Percentiles rank a stretch among this genome's conserved stretches.
These are phyloP conservation scores for Stegana nigrithorax DNA, from an alignment of 2,888 invertebrate genomes.

Conservation along the genomic window DNA sequence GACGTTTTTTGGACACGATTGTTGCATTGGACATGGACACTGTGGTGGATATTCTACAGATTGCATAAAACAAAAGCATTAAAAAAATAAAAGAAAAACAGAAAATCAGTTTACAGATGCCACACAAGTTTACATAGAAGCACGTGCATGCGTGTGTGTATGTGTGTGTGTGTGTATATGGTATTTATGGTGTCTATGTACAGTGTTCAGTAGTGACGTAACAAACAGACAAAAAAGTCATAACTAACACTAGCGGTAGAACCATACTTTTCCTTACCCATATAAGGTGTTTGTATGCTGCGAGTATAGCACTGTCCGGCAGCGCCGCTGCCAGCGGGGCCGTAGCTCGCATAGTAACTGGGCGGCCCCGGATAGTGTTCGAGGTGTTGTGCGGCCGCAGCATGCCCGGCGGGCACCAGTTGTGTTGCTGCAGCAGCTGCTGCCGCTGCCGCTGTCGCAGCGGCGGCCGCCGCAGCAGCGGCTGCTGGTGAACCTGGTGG, in stretches of 20 bases:
- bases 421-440: slow-evolving; percentile 58
- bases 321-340: slow-evolving; percentile 63
- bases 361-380: slow-evolving; percentile 72
- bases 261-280: slow-evolving; percentile 67
- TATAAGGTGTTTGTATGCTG: slow-evolving; percentile 68
- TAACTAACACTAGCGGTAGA: background rate
- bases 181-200: slow-evolving; percentile 19
- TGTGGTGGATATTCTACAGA: slow-evolving; percentile 72
- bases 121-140: too few species aligned
- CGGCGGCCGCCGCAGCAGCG: background rate
- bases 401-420: slow-evolving; percentile 68
- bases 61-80: too few species aligned
- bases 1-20: slow-evolving; percentile 98
- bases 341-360: slow-evolving; percentile 72
- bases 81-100: slow-evolving; percentile 26
- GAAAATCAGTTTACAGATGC: too few species aligned
- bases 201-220: too few species aligned
- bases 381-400: slow-evolving; percentile 69
- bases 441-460: slow-evolving; percentile 24
- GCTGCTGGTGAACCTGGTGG: slow-evolving; percentile 34
- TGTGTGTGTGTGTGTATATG: too few species aligned
- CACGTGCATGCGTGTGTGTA: too few species aligned
- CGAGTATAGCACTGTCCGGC: slow-evolving; percentile 73
- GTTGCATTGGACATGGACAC: slow-evolving; percentile 92
- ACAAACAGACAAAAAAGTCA: too few species aligned